phyloP scores from a whole-genome alignment of 92 coral and sea anemone genomes.

The Siderastrea siderea region DNA sequence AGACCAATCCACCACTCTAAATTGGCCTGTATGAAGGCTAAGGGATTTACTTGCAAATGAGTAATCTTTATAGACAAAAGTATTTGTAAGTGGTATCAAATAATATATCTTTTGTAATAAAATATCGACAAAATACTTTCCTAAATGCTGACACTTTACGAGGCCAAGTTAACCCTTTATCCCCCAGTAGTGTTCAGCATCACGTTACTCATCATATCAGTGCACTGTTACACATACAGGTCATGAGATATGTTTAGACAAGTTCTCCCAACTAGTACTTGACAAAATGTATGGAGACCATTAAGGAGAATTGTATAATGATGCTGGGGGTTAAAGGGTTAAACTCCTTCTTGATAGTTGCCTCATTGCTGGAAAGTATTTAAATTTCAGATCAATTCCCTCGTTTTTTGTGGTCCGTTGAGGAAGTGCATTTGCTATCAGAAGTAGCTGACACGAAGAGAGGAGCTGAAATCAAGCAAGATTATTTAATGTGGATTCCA shows the following conservation, averaged over 20 bases:
- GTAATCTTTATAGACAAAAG: background rate
- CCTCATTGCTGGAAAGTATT: constrained; percentile 1
- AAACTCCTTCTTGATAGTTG: background rate
- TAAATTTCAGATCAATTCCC: background rate
- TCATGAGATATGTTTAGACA: no score
- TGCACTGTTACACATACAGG: no score
- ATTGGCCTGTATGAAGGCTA: background rate
- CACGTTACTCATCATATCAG: no score
- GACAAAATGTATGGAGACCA: no score
- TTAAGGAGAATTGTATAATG: no score
- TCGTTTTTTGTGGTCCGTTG: background rate
- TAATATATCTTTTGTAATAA: constrained; percentile 29
- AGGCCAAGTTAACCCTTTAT: background rate
- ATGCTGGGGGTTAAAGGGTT: no score
- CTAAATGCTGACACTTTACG: background rate
- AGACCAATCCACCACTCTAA: background rate
- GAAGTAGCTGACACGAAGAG: background rate
- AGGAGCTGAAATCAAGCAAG: constrained; percentile 19
- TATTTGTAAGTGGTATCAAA: background rate
- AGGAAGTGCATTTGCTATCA: background rate
- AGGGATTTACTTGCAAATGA: constrained; percentile 19
- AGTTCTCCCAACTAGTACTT: no score
- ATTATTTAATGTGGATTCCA: constrained; percentile 50
- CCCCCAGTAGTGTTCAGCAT: no score
- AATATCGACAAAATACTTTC: constrained; percentile 9